Base-by-base conservation (phyloP, 1,140 invertebrate genomes). In the Drosophila eugracilis region DNA sequence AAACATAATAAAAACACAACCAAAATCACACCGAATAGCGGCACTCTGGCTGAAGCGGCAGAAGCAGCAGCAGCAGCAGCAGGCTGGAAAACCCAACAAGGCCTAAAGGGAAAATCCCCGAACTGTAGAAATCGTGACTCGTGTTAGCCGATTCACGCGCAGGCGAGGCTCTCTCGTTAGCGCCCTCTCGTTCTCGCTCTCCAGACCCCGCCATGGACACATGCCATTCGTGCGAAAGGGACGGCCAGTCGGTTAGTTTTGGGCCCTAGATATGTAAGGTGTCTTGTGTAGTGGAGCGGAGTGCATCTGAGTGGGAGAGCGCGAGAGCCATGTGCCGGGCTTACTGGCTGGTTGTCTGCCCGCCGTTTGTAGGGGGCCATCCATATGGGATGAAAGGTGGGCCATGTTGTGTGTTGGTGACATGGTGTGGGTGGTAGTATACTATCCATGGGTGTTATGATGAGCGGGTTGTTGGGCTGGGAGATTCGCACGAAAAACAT, bases 221-320 rank as follows among this genome's bases (percentile, higher is more conserved):
- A n/a, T n/a, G n/a, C 37, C 41, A 3, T 22, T 0, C 3, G 84
- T 76, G 78, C 53, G 66, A 83, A 71, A 53, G 78, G 67, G 78
- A 57, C 74, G 74, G 83, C 83, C 36, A 83, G 58, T 63, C 60
- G 70, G 75, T 76, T 83, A 72, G 86, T 83, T 71, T 73, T 48
- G n/a, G 71, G 75, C 75, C 71, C 63, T 88, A 88, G 75, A 58
- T 88, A 88, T 88, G 83, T 88, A 69, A 78, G 75, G 65, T 78
- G 78, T 59, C 59, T 83, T 88, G 83, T 86, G 73, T 86, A 85
- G 81, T 77, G 79, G 80, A 74, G 76, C 67, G 70, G 66, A 88
- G 63, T 88, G 75, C 75, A 88, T 83, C 84, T 83, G 83, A 88
- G 83, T 72, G 83, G 83, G 83, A 88, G 78, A 88, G 83, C 78